Evolutionary conservation across 2,888 invertebrate species (phyloP).

Genomic region (Sthenelais limicola): DNA sequence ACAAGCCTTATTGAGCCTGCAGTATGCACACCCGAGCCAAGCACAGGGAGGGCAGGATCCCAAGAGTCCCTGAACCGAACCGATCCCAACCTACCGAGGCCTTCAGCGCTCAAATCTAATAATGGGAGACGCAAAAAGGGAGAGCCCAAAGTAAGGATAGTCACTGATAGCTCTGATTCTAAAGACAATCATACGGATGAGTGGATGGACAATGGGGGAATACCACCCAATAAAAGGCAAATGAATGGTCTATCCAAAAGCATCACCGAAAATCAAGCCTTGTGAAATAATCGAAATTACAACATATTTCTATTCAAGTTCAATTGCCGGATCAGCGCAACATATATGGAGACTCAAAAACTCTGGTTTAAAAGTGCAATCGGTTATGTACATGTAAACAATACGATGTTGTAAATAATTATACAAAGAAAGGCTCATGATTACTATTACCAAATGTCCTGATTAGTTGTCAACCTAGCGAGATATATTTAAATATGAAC

Average conservation of each 20-base stretch:
- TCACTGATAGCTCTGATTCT: background rate
- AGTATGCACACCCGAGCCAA: background rate
- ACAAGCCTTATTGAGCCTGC: slow-evolving; percentile 4
- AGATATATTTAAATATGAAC: too few species aligned
- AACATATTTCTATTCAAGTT: too few species aligned
- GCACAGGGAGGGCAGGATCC: background rate
- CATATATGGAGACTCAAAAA: too few species aligned
- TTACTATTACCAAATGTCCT: too few species aligned
- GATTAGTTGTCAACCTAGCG: too few species aligned
- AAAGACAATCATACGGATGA: background rate
- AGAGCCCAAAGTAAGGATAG: slow-evolving; percentile 15
- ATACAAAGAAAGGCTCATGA: too few species aligned
- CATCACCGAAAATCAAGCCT: background rate
- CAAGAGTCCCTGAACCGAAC: background rate
- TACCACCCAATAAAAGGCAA: background rate
- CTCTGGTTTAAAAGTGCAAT: too few species aligned
- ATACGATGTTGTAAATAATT: too few species aligned
- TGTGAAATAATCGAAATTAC: background rate
- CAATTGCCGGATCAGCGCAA: too few species aligned
- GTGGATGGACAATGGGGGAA: background rate
- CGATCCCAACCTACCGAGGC: background rate
- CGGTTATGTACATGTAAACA: too few species aligned
- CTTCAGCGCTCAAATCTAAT: slow-evolving; percentile 23
- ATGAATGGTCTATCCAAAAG: background rate
- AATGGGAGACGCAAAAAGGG: slow-evolving; percentile 26